phyloP scores from a whole-genome alignment of 2,888 invertebrate genomes.

The Byasa hedistus region DNA sequence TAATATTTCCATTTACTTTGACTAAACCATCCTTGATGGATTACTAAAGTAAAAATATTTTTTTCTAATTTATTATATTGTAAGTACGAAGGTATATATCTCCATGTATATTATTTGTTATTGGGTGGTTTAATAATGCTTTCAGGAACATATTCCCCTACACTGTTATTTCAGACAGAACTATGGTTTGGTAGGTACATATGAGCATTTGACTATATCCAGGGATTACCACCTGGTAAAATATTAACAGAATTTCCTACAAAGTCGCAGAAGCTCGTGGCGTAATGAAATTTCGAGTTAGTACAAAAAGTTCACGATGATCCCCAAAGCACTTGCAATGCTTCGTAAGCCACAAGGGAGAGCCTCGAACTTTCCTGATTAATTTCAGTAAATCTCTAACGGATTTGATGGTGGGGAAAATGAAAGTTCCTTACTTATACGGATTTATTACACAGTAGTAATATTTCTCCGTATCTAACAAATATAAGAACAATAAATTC shows the following conservation, averaged over 20 bases:
- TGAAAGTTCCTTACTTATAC: neutral
- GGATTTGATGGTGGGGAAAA: constrained; percentile 10
- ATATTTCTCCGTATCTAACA: neutral
- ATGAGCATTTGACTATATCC: neutral
- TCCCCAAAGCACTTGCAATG: constrained; percentile 19
- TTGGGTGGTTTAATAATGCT: too few species aligned
- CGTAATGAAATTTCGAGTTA: neutral
- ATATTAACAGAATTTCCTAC: constrained; percentile 1
- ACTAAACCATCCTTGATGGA: neutral
- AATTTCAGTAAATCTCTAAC: constrained; percentile 14
- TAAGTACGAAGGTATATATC: neutral
- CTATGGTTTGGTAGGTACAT: neutral
- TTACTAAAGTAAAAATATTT: neutral
- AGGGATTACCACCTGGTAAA: neutral
- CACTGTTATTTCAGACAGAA: neutral
- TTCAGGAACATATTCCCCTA: too few species aligned
- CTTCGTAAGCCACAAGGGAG: constrained; percentile 21
- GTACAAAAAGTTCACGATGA: constrained; percentile 13
- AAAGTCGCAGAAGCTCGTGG: neutral
- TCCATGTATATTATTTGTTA: neutral
- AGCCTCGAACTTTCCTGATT: constrained; percentile 17
- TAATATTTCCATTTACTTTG: neutral
- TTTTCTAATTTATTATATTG: neutral
- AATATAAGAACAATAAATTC: too few species aligned
- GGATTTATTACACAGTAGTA: neutral